phyloP scores from a whole-genome alignment of 2,113 vertebrate species.

The Pica pica region DNA sequence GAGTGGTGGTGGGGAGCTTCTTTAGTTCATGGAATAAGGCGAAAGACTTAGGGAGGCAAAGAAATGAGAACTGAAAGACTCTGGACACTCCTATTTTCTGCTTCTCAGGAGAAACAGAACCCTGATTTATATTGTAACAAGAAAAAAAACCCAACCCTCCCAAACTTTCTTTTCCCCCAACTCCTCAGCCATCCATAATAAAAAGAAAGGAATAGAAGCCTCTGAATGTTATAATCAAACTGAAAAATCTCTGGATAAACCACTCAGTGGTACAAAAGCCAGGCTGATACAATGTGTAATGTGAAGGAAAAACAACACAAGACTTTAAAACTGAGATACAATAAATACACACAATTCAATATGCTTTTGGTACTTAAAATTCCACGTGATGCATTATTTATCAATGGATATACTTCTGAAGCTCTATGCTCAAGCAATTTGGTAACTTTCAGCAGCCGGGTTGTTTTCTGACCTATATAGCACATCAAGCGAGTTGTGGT shows the following conservation, averaged over 20 bases:
- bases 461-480: not conserved
- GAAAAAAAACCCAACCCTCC: not conserved
- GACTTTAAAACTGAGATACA: not conserved
- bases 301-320: not conserved
- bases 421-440: not conserved
- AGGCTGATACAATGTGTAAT: not conserved
- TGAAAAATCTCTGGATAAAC: not conserved
- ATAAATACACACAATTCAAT: not conserved
- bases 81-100: not conserved
- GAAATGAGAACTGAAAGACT: not conserved
- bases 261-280: not conserved
- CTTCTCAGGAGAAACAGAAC: not conserved
- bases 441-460: not conserved
- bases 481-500: accelerated
- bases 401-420: not conserved
- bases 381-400: not conserved
- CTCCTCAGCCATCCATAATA: not conserved
- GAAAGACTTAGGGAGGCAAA: not conserved
- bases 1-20: not conserved
- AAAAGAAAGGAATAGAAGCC: not conserved
- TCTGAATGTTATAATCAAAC: not conserved
- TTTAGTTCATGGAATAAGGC: not conserved
- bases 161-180: not conserved
- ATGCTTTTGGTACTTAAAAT: not conserved
- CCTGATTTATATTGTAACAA: not conserved